Evolutionary conservation across 2,797 vertebrate species (phyloP), one percentile per base, ranked within the genome.

Genomic region (Danionella dracula): DNA sequence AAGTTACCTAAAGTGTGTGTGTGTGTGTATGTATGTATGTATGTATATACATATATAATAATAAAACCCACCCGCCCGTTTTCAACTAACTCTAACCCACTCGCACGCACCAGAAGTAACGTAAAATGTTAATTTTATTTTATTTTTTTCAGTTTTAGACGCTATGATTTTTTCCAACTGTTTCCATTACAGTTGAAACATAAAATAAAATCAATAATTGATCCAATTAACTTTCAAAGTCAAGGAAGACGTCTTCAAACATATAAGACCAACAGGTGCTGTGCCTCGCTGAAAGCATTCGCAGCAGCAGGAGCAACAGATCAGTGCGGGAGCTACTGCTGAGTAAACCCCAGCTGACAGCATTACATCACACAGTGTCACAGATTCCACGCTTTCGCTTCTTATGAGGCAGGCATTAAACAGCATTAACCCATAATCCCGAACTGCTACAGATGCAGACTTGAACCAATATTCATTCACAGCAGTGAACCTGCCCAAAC

Each of bases 391-490:
- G 15, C 72, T 55, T 64, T 67, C 63, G 60, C 31, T 73, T 59
- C 77, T 76, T 62, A 68, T 62, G 72, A 65, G 56, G 70, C 73
- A 71, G 64, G 61, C 71, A 56, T 67, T 74, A 72, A 76, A 77
- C 62, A 67, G 64, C 64, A 72, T 78, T 74, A 71, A 55, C 63
- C 37, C 51, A 51, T 56, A 84, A 86, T 82, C 82, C 76, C 76
- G 69, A 80, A 85, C 76, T 80, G 82, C 80, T 82, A 77, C 83
- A 83, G 81, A 86, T 82, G 83, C 83, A 82, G 71, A 79, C 79
- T 75, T 75, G 76, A 81, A 78, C 80, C 66, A 79, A 78, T 74
- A 71, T 70, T 81, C 68, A 67, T 75, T 81, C 73, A 55, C 64
- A 81, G 84, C 80, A 54, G 60, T 78, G 32, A 85, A 85, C 83